Base-by-base conservation (phyloP, 2,797 vertebrate genomes). In the Emydoidea blandingii region DNA sequence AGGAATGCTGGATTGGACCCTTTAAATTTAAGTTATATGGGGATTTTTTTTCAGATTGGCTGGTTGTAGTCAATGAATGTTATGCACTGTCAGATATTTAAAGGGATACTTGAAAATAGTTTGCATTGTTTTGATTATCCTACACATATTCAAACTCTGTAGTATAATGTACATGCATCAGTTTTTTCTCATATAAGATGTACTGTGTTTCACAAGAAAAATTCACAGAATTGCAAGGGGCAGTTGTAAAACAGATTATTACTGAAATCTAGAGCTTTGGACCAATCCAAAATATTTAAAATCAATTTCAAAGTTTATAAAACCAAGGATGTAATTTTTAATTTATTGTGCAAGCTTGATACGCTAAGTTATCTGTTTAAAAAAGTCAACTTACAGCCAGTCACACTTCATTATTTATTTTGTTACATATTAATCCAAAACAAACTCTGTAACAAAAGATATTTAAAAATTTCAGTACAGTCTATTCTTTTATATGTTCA, bases 271-370 rank as follows among this genome's bases (percentile, higher is more conserved):
- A 49, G 74, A 3, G 76, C n/a, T 79, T 37, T 86, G 25, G 37
- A 83, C 52, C 29, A 57, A 62, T 72, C 3, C 31, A 29, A 78
- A 85, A 91, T n/a, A 12, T 53, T n/a, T 50, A 52, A 76, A 74
- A 5, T 85, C 56, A 76, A 6, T 0, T 0, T 49, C 12, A 76
- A 92, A 56, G 34, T 31, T 79, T 52, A 3, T 14, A 81, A 2
- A 89, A 90, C 59, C 50, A 41, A 80, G 52, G 52, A 47, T 47
- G 10, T 27, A 3, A 54, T 3, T 84, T 62, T 8, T 41, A 21
- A n/a, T 56, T 90, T 50, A 25, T 41, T 44, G 44, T 29, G 23
- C 52, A 86, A 86, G 21, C 53, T 80, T 92, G 44, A 34, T 86
- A 49, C 49, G 52, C 34, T 89, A 72, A 12, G 4, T 25, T 34